phyloP scores from a whole-genome alignment of 2,113 vertebrate genomes.

The Geothlypis trichas region DNA sequence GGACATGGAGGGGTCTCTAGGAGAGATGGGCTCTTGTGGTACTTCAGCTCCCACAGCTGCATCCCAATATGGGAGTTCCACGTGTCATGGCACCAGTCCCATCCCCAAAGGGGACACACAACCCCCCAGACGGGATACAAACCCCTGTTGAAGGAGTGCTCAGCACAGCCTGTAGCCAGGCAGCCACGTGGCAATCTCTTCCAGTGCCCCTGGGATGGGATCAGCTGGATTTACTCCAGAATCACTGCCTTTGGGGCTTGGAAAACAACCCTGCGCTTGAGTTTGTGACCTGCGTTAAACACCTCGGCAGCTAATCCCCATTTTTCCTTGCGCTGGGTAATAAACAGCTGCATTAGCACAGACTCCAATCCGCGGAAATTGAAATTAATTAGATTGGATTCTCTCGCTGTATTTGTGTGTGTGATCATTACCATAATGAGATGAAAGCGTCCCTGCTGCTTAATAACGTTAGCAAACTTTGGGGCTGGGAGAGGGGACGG shows the following conservation, averaged over 20 bases:
- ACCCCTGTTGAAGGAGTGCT: neutral
- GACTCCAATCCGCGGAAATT: constrained; percentile 65
- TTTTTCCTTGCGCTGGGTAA: constrained; percentile 45
- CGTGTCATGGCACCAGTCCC: rapidly evolving
- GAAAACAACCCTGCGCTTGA: neutral
- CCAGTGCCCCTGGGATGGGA: neutral
- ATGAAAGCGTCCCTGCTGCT: constrained; percentile 75
- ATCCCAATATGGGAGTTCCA: rapidly evolving
- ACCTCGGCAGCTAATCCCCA: constrained; percentile 57
- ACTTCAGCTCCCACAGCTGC: rapidly evolving
- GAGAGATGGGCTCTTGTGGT: neutral
- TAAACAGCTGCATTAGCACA: constrained; percentile 69
- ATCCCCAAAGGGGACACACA: rapidly evolving
- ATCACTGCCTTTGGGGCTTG: constrained; percentile 18
- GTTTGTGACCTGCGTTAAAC: constrained; percentile 63
- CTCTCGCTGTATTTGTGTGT: constrained; percentile 68
- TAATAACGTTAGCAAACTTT: constrained; percentile 70
- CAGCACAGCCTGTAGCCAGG: neutral
- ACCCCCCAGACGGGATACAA: rapidly evolving
- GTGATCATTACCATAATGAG: constrained; percentile 81
- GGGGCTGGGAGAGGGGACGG: neutral
- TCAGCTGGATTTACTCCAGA: neutral
- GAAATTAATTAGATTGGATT: constrained; percentile 82
- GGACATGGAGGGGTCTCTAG: neutral
- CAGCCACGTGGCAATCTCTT: neutral